Evolutionary conservation across 2,797 vertebrate species (phyloP), one percentile per base, ranked within the genome.

Genomic region (Scarus forsteni): DNA sequence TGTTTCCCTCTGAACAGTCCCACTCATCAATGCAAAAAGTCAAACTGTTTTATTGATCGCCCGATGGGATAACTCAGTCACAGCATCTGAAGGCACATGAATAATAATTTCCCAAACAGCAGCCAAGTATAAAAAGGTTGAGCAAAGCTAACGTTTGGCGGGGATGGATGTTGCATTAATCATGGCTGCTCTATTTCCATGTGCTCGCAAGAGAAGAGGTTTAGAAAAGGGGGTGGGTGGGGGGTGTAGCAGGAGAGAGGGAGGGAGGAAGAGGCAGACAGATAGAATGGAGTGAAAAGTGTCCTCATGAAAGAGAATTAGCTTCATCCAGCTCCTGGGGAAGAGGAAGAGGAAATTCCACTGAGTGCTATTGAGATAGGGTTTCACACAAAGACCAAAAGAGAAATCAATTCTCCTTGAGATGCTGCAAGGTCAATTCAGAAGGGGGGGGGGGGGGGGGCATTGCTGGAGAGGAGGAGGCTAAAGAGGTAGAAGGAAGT

Each of bases 401-500:
- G 82, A 81, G 84, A 90, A 94, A 94, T 93, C 91, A 88, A 93
- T 94, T 93, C 88, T 92, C 92, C 91, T 91, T 93, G 92, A 92
- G 89, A 89, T 81, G 86, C 76, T 70, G 85, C 87, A 94, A 94
- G 93, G 93, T 93, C 92, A 90, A 80, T 71, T 86, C 79, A 79
- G 60, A 60, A 27, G 27, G 4, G 27, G 27, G n/a, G 36, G 36
- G 36, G 36, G 36, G 36, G 36, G 43, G 60, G 80, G 66, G 75
- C 70, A 62, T 76, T 51, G 73, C 57, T 66, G 62, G 73, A 27
- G 67, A 77, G 56, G 52, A 66, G 66, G 66, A 79, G 67, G 72
- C 67, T 67, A 55, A 64, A 70, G 46, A 40, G 60, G 51, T 60
- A 65, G 74, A 50, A 72, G 57, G 67, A 66, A 60, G 74, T 67